Conservation (phyloP, 2,888 invertebrate species). For the Bimastos eiseni region DNA sequence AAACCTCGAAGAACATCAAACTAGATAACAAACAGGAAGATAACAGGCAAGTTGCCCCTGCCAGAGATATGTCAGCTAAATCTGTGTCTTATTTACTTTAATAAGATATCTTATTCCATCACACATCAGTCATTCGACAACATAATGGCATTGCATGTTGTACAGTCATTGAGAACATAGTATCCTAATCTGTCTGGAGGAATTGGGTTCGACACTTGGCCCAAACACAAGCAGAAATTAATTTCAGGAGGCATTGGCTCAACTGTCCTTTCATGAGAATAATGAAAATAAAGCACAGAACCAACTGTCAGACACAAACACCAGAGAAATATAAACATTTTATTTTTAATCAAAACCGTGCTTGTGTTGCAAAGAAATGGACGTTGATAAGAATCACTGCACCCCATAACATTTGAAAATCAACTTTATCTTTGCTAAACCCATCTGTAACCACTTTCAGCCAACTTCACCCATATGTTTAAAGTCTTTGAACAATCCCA, state of each 20-base stretch:
- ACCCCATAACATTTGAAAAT: background rate
- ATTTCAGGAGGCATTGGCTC: background rate
- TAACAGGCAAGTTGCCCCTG: background rate
- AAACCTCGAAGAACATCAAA: background rate
- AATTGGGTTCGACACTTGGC: background rate
- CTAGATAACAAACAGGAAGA: background rate
- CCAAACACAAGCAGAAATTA: background rate
- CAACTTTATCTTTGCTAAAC: background rate
- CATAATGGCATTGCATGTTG: background rate
- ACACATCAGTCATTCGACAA: background rate
- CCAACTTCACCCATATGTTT: background rate
- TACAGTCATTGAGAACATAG: background rate
- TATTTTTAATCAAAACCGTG: background rate
- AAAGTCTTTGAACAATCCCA: background rate
- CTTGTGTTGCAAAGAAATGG: background rate
- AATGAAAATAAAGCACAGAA: too few species aligned
- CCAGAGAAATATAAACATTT: background rate
- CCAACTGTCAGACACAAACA: background rate
- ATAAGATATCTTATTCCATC: background rate
- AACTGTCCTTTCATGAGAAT: background rate
- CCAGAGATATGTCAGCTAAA: background rate
- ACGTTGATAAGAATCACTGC: background rate
- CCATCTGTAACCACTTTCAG: background rate
- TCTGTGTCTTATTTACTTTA: conserved; percentile 2
- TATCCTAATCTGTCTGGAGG: background rate